Evolutionary conservation across 1,140 invertebrate genomes (phyloP), one percentile per base, ranked within the genome.

Genomic region (Lysiphlebus fabarum): DNA sequence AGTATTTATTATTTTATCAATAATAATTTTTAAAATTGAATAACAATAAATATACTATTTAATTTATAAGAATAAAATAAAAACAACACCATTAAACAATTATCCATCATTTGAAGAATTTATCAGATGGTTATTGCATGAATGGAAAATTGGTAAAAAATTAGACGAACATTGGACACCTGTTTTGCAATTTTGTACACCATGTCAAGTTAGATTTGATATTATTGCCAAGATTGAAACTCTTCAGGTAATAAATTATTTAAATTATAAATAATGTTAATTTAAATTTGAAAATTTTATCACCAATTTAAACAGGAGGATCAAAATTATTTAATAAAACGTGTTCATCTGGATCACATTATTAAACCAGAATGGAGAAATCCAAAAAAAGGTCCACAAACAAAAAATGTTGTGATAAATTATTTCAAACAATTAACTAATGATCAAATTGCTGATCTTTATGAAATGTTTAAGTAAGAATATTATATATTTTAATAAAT

Each of bases 121-220:
- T 59, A 85, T 90, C 0, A 76, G 83, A 48, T 91, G 88, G 77
- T 80, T 91, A 5, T 65, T 91, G 17, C 87, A 89, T 68, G 84
- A 87, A 50, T 76, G 80, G 71, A 82, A 81, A 68, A 74, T 82
- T n/a, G 83, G 82, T 7, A 77, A 85, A 38, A 77, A 82, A 6
- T 80, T 92, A 34, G 93, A 96, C 72, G 94, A 95, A 86, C 93
- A 96, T 71, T 95, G 93, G 90, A 88, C 88, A 26, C 90, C 91
- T 0, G 88, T 92, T 59, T 86, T 86, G 9, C 83, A 87, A 64
- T 91, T 95, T 66, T 96, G 93, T 69, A 92, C 91, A 12, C 93
- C 93, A 0, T 96, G 93, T 77, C 84, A 89, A 77, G 88, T 95
- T 43, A 80, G 89, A 65, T 95, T 93, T 69, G 89, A 94, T 69